phyloP scores from a whole-genome alignment of 92 coral and sea anemone species.

The Virgularia gustaviana region DNA sequence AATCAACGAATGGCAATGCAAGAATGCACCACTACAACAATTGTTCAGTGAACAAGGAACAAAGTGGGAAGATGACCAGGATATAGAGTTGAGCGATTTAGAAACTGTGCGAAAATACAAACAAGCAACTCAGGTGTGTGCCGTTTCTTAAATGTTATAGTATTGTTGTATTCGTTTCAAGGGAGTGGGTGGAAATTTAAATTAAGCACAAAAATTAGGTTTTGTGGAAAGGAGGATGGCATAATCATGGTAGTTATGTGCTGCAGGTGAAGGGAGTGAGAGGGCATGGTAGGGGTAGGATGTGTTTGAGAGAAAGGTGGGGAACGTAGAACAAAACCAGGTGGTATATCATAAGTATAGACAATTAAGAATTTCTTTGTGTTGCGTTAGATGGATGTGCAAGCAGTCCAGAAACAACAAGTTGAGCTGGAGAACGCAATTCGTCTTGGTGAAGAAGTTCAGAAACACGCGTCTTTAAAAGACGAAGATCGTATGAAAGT shows the following conservation, averaged over 20 bases:
- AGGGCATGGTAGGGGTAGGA: background rate
- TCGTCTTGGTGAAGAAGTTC: constrained; percentile 33
- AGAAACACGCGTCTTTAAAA: constrained; percentile 24
- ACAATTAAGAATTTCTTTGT: background rate
- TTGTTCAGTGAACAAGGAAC: constrained; percentile 40
- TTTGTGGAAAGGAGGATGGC: background rate
- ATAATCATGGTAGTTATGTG: background rate
- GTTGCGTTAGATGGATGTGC: constrained; percentile 15
- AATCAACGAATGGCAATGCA: constrained; percentile 31
- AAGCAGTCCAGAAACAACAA: constrained; percentile 26
- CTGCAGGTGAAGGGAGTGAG: background rate
- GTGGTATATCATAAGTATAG: background rate
- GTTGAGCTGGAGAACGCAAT: constrained; percentile 26
- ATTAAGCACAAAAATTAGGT: background rate
- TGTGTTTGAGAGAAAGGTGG: background rate
- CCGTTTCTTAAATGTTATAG: background rate
- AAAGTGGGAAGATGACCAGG: constrained; percentile 30
- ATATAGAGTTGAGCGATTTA: constrained; percentile 2
- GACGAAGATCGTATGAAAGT: constrained; percentile 25
- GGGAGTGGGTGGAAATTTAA: background rate
- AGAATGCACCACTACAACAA: constrained; percentile 31
- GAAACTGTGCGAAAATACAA: constrained; percentile 24
- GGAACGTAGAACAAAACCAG: background rate
- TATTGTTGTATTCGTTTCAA: background rate
- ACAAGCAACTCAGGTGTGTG: constrained; percentile 29